Evolutionary conservation across 2,888 invertebrate species (phyloP).

Genomic region (Pachycephus smyrnensis): DNA sequence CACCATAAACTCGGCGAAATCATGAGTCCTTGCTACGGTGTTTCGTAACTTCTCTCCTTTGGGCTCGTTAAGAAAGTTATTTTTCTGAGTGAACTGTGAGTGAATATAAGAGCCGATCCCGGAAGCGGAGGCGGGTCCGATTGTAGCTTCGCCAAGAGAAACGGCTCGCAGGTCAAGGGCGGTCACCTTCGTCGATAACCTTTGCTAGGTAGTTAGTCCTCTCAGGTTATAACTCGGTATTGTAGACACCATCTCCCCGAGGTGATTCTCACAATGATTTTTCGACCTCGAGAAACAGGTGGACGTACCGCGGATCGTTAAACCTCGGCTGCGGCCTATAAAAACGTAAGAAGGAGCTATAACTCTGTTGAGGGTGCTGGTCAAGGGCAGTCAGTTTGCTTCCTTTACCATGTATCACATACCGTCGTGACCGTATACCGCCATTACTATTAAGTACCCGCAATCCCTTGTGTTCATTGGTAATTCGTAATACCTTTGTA

Average conservation of each 20-base stretch:
- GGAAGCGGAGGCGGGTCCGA: not conserved
- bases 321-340: not conserved
- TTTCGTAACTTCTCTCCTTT: not conserved
- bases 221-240: not conserved
- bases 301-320: not conserved
- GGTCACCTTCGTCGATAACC: not conserved
- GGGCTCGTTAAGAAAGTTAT: not conserved
- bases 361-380: not conserved
- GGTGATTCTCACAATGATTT: not conserved
- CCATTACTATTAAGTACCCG: not conserved
- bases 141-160: not conserved
- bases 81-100: not conserved
- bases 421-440: not conserved
- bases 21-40: not conserved
- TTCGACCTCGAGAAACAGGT: not conserved
- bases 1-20: not conserved
- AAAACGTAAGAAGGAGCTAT: not conserved
- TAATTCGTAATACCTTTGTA: no score
- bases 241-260: not conserved
- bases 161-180: not conserved
- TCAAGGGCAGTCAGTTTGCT: not conserved
- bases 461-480: no score
- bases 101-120: not conserved
- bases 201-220: not conserved
- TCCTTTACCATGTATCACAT: not conserved